Conservation (phyloP, 2,113 vertebrate genomes). For the Tringa solitaria region DNA sequence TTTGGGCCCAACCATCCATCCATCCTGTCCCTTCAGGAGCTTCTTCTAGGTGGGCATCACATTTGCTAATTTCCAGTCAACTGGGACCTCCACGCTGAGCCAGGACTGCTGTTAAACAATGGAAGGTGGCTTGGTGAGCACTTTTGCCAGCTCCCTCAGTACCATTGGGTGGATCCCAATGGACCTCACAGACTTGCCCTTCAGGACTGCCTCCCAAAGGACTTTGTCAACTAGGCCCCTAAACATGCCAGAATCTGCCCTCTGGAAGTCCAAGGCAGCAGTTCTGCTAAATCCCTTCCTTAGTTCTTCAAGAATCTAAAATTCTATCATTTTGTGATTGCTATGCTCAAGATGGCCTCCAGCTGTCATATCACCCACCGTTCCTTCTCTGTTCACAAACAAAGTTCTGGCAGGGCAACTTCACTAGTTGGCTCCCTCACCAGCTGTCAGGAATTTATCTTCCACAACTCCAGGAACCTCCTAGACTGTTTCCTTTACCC, state of each 20-base stretch:
- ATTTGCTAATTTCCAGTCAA: background rate
- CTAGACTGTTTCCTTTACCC: background rate
- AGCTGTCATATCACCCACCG: too few relatives aligned
- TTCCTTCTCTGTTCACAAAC: background rate
- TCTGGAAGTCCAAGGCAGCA: background rate
- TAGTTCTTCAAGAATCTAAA: background rate
- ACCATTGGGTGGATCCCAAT: background rate
- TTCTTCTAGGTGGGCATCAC: background rate
- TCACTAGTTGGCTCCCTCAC: background rate
- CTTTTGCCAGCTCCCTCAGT: background rate
- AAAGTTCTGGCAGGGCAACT: background rate
- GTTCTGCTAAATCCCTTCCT: background rate
- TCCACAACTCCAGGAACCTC: background rate
- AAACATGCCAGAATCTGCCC: background rate
- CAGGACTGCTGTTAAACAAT: background rate
- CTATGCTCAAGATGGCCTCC: too few relatives aligned
- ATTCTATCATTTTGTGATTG: background rate
- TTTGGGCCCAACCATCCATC: background rate
- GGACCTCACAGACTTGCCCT: background rate
- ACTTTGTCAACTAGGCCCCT: background rate
- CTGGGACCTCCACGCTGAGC: background rate
- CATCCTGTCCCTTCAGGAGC: background rate
- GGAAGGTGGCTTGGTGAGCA: background rate
- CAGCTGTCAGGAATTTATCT: background rate
- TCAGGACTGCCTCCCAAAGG: too few relatives aligned